A percentile compares a stretch with the other conserved stretches of the same genome.
Evolutionary conservation across 2,797 vertebrate genomes (phyloP).

Genomic region (Threskiornis aethiopicus): DNA sequence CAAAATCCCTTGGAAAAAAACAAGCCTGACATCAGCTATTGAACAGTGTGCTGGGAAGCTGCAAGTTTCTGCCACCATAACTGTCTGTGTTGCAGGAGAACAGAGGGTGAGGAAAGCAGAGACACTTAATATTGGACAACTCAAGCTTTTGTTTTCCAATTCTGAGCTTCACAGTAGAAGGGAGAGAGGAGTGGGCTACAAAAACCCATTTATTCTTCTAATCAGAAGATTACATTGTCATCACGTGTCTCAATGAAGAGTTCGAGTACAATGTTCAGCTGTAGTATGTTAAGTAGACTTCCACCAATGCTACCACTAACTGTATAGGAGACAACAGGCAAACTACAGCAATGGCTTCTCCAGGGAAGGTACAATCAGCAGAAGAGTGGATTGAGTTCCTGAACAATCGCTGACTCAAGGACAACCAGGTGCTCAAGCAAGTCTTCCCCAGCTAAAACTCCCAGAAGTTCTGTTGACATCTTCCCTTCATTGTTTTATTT

Average conservation of each 20-base stretch:
- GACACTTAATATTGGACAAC: neutral
- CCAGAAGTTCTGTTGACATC: neutral
- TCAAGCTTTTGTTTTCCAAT: neutral
- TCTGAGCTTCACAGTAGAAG: neutral
- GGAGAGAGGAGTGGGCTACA: neutral
- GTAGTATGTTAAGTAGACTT: neutral
- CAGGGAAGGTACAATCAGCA: neutral
- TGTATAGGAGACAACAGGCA: neutral
- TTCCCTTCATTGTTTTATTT: neutral
- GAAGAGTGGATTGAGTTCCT: neutral
- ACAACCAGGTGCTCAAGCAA: neutral
- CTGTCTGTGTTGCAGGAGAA: neutral
- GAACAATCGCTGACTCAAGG: neutral
- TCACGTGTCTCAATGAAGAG: neutral
- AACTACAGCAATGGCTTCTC: neutral
- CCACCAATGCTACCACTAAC: neutral
- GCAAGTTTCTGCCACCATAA: neutral
- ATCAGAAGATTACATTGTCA: neutral
- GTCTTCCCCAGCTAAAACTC: neutral
- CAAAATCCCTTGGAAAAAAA: neutral
- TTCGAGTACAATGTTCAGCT: rapidly evolving
- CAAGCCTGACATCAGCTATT: neutral
- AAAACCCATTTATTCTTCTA: neutral
- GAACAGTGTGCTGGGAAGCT: neutral
- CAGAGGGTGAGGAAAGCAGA: neutral